Evolutionary conservation across 1,140 invertebrate species (phyloP).

Genomic region (Triops cancriformis): DNA sequence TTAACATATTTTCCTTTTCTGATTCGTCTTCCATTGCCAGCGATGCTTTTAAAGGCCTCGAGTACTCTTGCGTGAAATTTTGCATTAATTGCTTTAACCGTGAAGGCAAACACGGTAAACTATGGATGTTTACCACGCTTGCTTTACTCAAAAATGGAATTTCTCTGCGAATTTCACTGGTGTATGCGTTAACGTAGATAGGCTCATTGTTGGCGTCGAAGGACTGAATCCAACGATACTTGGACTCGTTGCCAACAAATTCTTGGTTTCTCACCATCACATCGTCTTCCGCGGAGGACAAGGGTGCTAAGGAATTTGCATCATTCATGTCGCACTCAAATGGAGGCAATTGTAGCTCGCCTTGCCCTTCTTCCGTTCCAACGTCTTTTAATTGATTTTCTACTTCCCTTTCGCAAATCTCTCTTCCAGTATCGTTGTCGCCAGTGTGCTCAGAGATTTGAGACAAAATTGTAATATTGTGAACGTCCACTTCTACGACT

Average conservation of each 20-base stretch:
- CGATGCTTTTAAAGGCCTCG: not conserved
- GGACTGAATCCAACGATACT: not conserved
- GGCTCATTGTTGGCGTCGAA: not conserved
- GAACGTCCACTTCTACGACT: too few species aligned
- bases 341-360: not conserved
- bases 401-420: not conserved
- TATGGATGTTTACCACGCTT: not conserved
- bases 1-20: not conserved
- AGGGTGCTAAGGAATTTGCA: not conserved
- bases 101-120: not conserved
- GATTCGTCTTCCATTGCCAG: not conserved
- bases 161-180: not conserved
- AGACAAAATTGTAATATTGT: too few species aligned
- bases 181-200: not conserved
- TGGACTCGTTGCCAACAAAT: not conserved
- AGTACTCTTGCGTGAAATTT: not conserved
- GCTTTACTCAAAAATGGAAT: not conserved
- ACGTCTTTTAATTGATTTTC: not conserved
- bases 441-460: too few species aligned
- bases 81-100: not conserved
- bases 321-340: not conserved
- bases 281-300: not conserved
- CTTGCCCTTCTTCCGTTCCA: not conserved
- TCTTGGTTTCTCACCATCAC: not conserved
- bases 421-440: too few species aligned